phyloP scores from a whole-genome alignment of 2,888 invertebrate genomes.

The Drosophila demipolita region DNA sequence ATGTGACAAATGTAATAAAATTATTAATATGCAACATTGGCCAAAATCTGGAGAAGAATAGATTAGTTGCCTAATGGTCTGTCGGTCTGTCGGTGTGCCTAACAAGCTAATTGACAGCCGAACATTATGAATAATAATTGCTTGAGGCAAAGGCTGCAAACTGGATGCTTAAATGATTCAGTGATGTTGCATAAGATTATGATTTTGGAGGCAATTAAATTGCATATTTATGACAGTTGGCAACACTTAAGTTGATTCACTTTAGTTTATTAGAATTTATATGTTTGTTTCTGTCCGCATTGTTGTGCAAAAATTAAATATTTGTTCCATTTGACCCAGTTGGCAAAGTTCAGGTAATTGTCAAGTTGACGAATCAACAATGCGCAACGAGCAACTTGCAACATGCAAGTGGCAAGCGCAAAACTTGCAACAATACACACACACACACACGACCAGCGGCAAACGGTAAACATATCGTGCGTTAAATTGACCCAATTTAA shows the following conservation, averaged over 20 bases:
- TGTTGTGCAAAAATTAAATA: not conserved
- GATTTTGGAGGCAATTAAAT: not conserved
- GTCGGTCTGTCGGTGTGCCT: constrained; percentile 5
- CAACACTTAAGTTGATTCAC: not conserved
- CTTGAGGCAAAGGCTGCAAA: not conserved
- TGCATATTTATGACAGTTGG: not conserved
- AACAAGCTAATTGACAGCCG: constrained; percentile 14
- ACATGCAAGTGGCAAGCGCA: constrained; percentile 6
- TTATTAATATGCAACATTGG: constrained; percentile 24
- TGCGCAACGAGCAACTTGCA: constrained; percentile 27
- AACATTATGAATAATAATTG: not conserved
- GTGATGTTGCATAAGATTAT: not conserved
- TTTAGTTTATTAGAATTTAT: not conserved
- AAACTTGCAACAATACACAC: constrained; percentile 1
- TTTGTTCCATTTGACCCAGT: constrained; percentile 1
- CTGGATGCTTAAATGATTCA: not conserved
- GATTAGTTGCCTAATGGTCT: constrained; percentile 1
- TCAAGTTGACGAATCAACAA: constrained; percentile 41
- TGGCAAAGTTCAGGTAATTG: constrained; percentile 34
- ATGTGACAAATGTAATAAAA: constrained; percentile 68
- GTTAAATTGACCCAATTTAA: constrained; percentile 47
- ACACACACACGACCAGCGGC: constrained; percentile 11
- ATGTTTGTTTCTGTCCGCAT: not conserved
- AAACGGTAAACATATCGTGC: constrained; percentile 20
- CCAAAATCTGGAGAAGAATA: constrained; percentile 14